These are phyloP conservation scores for Melopsittacus undulatus DNA, from an alignment of 2,797 vertebrate species.

Conservation along the genomic window DNA sequence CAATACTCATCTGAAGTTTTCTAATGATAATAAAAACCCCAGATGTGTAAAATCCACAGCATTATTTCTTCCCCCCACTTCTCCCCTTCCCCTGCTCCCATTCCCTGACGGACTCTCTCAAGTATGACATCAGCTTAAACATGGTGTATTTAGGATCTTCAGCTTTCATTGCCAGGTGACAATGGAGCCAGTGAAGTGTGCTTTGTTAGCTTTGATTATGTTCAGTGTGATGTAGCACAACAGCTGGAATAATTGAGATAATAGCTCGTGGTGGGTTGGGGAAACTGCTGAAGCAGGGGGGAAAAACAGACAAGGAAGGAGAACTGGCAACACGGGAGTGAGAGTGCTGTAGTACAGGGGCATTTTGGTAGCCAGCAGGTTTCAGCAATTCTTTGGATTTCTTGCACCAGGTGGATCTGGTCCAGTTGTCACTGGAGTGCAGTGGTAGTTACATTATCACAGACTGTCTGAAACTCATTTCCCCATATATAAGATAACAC, in stretches of 20 bases:
- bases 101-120: background rate
- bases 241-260: conserved; percentile 26
- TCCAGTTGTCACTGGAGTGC: background rate
- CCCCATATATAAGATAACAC: accelerated
- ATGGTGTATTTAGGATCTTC: background rate
- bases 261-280: background rate
- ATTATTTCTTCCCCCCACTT: background rate
- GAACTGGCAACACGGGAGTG: background rate
- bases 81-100: background rate
- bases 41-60: background rate
- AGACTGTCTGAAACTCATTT: background rate
- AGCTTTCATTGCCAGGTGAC: background rate
- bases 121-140: background rate
- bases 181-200: background rate
- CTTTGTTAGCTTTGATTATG: conserved; percentile 15
- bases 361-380: accelerated
- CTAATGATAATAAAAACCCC: background rate
- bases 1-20: background rate
- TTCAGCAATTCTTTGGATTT: background rate
- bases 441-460: background rate
- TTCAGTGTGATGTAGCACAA: background rate
- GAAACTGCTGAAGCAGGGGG: background rate
- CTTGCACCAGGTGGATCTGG: accelerated
- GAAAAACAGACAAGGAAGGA: background rate
- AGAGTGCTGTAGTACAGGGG: background rate